Conservation (phyloP, 2,113 vertebrate species). For the Thunnus thynnus region DNA sequence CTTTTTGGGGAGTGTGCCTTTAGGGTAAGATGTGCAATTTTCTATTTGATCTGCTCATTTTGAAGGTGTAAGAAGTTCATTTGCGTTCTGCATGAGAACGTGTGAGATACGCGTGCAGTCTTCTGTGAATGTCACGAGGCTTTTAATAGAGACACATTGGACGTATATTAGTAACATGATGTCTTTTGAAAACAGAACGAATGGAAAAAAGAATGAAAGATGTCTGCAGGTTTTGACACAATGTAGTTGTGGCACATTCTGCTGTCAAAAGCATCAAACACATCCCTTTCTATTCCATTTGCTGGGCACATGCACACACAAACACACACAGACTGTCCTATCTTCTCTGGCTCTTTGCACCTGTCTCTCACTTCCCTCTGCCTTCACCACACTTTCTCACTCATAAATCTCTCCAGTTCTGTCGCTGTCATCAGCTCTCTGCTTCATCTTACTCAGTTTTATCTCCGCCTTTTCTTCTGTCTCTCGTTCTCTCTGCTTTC, state of each 20-base stretch:
- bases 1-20: conserved; percentile 44
- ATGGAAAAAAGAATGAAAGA: conserved; percentile 13
- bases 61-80: conserved; percentile 40
- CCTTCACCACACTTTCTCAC: conserved; percentile 16
- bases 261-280: conserved; percentile 38
- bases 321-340: conserved; percentile 26
- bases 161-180: background rate
- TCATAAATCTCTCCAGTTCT: conserved; percentile 42
- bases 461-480: background rate
- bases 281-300: conserved; percentile 50
- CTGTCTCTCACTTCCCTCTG: conserved; percentile 31
- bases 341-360: conserved; percentile 42
- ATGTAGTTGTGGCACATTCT: conserved; percentile 3
- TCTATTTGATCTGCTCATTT: conserved; percentile 57
- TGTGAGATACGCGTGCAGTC: conserved; percentile 29
- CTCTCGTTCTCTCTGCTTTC: background rate
- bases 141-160: conserved; percentile 25
- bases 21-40: conserved; percentile 40
- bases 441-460: background rate
- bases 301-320: conserved; percentile 39
- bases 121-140: conserved; percentile 48
- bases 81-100: conserved; percentile 19
- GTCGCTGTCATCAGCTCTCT: conserved; percentile 25
- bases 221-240: conserved; percentile 8
- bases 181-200: background rate